A percentile compares a stretch with the other conserved stretches of the same genome.
These are phyloP conservation scores for Endomychus coccineus DNA, from an alignment of 2,888 invertebrate genomes.

Conservation along the genomic window DNA sequence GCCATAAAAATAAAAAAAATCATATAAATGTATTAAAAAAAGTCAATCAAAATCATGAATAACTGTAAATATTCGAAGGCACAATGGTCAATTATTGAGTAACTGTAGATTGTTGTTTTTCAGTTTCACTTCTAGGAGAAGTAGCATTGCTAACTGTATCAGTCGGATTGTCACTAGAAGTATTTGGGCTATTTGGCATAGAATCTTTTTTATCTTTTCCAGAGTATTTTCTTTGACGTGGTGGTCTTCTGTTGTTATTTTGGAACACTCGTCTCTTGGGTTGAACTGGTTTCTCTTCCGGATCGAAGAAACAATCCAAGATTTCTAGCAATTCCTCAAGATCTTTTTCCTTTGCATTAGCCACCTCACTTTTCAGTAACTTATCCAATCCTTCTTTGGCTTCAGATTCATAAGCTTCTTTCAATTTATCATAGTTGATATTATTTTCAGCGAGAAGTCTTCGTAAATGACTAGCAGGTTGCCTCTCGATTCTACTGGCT, in stretches of 20 bases:
- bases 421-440: conserved; percentile 61
- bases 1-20: conserved; percentile 15
- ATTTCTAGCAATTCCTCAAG: conserved; percentile 65
- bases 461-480: conserved; percentile 67
- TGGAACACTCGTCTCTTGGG: conserved; percentile 45
- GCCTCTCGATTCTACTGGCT: conserved; percentile 58
- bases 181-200: conserved; percentile 26
- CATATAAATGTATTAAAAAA: conserved; percentile 18
- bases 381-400: conserved; percentile 47
- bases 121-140: conserved; percentile 26
- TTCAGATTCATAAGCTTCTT: conserved; percentile 52
- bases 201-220: conserved; percentile 23
- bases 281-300: conserved; percentile 56
- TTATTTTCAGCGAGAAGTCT: conserved; percentile 70
- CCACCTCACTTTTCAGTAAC: conserved; percentile 40
- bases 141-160: conserved; percentile 22
- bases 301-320: conserved; percentile 74
- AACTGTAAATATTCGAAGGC: conserved; percentile 14
- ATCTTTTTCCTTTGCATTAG: conserved; percentile 60
- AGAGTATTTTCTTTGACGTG: conserved; percentile 17
- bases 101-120: conserved; percentile 12
- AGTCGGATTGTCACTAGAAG: conserved; percentile 24
- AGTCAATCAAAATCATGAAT: conserved; percentile 16
- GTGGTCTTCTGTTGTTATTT: conserved; percentile 26
- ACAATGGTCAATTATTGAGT: conserved; percentile 11